Percentiles rank a stretch among this genome's conserved stretches.
Conservation (phyloP, 2,888 invertebrate genomes). For the Perithous albicinctus region DNA sequence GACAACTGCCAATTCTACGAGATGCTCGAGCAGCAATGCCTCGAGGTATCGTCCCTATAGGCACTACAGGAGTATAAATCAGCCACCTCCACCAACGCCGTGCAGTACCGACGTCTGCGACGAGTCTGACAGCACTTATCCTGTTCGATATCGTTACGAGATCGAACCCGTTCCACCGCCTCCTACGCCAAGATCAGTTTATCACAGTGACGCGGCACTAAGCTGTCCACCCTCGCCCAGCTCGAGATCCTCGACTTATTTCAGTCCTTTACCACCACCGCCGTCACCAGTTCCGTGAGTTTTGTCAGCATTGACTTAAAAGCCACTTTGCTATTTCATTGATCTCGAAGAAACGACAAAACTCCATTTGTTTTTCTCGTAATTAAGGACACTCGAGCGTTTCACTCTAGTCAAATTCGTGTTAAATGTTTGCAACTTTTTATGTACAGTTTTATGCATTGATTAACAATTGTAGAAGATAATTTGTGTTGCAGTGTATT, state of each 20-base stretch:
- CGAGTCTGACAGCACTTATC: slow-evolving; percentile 92
- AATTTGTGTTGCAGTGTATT: no score
- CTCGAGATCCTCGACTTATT: slow-evolving; percentile 92
- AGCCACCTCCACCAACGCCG: slow-evolving; percentile 97
- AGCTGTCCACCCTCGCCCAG: slow-evolving; percentile 89
- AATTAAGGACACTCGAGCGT: no score
- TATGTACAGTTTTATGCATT: no score
- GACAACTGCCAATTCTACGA: slow-evolving; percentile 88
- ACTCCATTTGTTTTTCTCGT: not conserved
- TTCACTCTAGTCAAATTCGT: no score
- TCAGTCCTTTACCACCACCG: slow-evolving; percentile 93
- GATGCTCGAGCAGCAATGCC: slow-evolving; percentile 86
- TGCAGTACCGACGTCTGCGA: slow-evolving; percentile 98
- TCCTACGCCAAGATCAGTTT: slow-evolving; percentile 91
- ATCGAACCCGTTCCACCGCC: slow-evolving; percentile 92
- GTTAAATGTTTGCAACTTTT: no score
- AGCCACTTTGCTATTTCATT: not conserved
- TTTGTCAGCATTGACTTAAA: not conserved
- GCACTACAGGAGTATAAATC: slow-evolving; percentile 91
- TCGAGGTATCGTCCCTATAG: slow-evolving; percentile 90
- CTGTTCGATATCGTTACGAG: slow-evolving; percentile 87
- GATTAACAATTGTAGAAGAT: no score
- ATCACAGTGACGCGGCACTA: slow-evolving; percentile 89
- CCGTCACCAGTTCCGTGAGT: slow-evolving; percentile 91
- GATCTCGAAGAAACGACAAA: not conserved